Evolutionary conservation across 2,113 vertebrate genomes (phyloP), one percentile per base, ranked within the genome.

Genomic region (Chiloscyllium plagiosum): DNA sequence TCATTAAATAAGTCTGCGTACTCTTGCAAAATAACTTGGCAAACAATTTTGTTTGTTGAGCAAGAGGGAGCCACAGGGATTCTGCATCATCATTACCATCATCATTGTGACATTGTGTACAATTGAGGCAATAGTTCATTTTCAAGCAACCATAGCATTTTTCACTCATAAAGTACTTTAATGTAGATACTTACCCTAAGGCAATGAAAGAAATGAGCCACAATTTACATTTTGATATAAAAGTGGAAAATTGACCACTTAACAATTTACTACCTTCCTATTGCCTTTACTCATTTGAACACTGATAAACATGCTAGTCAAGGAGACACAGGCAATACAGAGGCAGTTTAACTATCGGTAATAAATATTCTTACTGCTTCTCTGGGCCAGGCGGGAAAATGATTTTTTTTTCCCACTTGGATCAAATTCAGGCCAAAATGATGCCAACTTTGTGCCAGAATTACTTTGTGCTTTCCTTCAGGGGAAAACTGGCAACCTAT

Each of bases 231-330:
- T 92, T 65, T 65, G 56, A 65, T 92, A n/a, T 65, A 92, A 90
- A 90, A 90, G 87, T 20, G 61, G 56, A 92, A 92, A 92, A 65
- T 92, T 92, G 56, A n/a, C 56, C 26, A 92, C 89, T 92, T 92
- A 92, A 24, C 61, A 33, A 37, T 92, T 92, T 33, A n/a, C 56
- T 20, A 37, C 5, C 89, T 92, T 92, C 89, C 56, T 66, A 56
- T 66, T 65, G 56, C 89, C 56, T 92, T 92, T 92, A 33, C 33
- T 92, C n/a, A 92, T 90, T 90, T 61, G 86, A 89, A 3, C 22
- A 33, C 52, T 90, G 50, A 61, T 90, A 61, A 90, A 90, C 13
- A 90, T 65, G 13, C 61, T 52, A n/a, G 56, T 33, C 56, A 37
- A 66, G 65, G 12, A 66, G 15, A 92, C 56, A 92, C 17, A 92